Base-by-base conservation (phyloP, 2,888 invertebrate species). In the Lymantria monacha region DNA sequence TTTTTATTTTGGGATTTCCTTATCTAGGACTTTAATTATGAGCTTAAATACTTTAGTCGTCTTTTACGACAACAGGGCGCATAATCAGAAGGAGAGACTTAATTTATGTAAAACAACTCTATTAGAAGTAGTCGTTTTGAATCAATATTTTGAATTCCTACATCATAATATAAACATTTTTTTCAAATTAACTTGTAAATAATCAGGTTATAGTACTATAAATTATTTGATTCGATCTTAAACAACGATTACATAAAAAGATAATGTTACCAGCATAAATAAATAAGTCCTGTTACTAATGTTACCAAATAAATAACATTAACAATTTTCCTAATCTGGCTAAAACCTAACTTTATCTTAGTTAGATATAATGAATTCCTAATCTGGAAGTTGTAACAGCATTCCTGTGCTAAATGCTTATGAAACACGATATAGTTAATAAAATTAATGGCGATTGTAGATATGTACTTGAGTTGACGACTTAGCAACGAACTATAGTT, bases 291-390 rank as follows among this genome's bases (percentile, higher is more conserved):
- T 61, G 61, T 64, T 66, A 52, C 57, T 59, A 47, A 59, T 62
- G 60, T 64, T 66, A 53, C 61, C 41, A 51, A 58, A 61, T 54
- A 66, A 66, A 63, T 60, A 74, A 71, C 65, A 67, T 55, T 61
- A 54, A 68, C 62, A 57, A 69, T 71, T 73, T 75, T 72, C 76
- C 72, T 70, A 75, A 76, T 71, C 69, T 66, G 70, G 70, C 72
- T 69, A 66, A 66, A 71, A 69, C 67, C 70, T 66, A 64, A 76
- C 74, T 80, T 83, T 84, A 85, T 81, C 74, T 78, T 65, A 56
- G 67, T 76, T 75, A 83, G 84, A 83, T 86, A 81, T 86, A 87
- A 86, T 81, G 81, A 87, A 85, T 83, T 81, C 87, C 86, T 79
- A 84, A 85, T 83, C 79, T 76, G 81, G 83, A 72, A 62, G 76